phyloP scores from a whole-genome alignment of 2,888 invertebrate genomes.

The Catocala sponsa region DNA sequence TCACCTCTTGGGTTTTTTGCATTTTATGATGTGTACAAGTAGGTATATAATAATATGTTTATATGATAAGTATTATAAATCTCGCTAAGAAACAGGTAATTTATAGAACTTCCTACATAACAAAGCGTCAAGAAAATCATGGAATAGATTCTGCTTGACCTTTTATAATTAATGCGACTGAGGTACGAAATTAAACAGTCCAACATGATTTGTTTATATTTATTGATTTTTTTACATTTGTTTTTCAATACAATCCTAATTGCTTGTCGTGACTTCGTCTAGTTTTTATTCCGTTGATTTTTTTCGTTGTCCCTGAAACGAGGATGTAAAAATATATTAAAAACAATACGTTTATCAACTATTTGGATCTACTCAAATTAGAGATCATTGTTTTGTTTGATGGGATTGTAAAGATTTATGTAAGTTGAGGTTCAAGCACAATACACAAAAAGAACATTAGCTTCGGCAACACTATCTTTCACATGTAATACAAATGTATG shows the following conservation, averaged over 20 bases:
- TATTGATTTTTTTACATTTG: conserved; percentile 7
- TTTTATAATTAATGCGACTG: conserved; percentile 7
- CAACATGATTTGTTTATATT: conserved; percentile 22
- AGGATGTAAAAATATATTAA: conserved; percentile 20
- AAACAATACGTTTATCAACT: conserved; percentile 9
- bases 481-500: too few species aligned
- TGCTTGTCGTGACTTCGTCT: conserved; percentile 24
- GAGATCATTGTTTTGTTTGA: too few species aligned
- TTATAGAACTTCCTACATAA: conserved; percentile 8
- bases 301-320: conserved; percentile 40
- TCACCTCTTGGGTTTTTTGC: conserved; percentile 2
- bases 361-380: not conserved
- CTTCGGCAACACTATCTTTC: too few species aligned
- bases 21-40: conserved; percentile 1
- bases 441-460: too few species aligned
- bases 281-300: conserved; percentile 30
- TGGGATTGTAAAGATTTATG: too few species aligned
- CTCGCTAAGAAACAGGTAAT: not conserved
- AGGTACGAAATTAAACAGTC: conserved; percentile 28
- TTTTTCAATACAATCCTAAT: conserved; percentile 26
- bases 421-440: too few species aligned
- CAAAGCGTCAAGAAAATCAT: not conserved
- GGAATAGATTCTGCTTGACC: not conserved
- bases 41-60: not conserved
- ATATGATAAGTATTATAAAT: not conserved